A percentile compares a stretch with the other conserved stretches of the same genome.
These are phyloP conservation scores for Tragopan temminckii DNA, from an alignment of 2,797 vertebrate genomes.

Conservation along the genomic window DNA sequence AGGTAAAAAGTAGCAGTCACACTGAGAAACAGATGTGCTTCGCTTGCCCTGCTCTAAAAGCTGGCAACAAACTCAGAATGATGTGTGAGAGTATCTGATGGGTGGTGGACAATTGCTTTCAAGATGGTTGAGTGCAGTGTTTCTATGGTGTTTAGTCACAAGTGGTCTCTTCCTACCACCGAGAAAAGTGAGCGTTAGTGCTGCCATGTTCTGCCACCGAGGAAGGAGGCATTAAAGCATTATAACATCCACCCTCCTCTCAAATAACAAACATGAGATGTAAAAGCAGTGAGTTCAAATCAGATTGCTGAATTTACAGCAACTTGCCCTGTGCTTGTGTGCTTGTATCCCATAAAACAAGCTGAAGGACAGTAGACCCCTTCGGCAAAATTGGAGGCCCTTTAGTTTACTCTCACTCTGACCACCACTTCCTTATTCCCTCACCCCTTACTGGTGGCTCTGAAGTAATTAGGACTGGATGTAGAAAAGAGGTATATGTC, in stretches of 20 bases:
- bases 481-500: background rate
- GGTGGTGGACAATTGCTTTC: background rate
- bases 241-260: background rate
- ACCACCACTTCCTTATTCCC: background rate
- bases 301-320: background rate
- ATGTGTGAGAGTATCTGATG: background rate
- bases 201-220: background rate
- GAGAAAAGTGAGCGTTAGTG: background rate
- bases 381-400: background rate
- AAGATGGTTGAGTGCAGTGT: accelerated
- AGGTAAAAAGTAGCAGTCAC: background rate
- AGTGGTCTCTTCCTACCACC: background rate
- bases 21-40: background rate
- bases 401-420: background rate
- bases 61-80: background rate
- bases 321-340: too few species aligned
- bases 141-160: background rate
- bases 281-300: background rate
- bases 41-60: background rate
- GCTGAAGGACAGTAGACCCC: too few species aligned
- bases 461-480: background rate
- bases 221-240: background rate
- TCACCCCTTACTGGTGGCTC: background rate
- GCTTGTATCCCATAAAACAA: background rate
- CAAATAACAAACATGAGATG: background rate